Base-by-base conservation (phyloP, 2,113 vertebrate genomes). In the Trichomycterus rosablanca region DNA sequence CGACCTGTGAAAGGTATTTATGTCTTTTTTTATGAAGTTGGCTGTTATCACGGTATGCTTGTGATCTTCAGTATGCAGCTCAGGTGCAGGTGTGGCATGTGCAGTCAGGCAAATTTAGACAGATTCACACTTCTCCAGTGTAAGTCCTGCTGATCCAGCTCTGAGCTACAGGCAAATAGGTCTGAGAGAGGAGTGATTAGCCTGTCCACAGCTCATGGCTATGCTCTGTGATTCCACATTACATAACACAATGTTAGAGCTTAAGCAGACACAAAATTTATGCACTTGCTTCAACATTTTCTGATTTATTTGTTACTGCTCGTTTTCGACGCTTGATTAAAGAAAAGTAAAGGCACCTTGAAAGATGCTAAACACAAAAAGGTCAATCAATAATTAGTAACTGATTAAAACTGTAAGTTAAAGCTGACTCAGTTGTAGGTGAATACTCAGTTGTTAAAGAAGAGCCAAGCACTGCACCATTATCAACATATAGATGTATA, bases 11-110 rank as follows among this genome's bases (percentile, higher is more conserved):
- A n/a, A n/a, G n/a, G n/a, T n/a, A n/a, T n/a, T n/a, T n/a, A n/a
- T n/a, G n/a, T n/a, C n/a, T n/a, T n/a, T n/a, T n/a, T n/a, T n/a
- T n/a, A n/a, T n/a, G n/a, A n/a, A n/a, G n/a, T n/a, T n/a, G n/a
- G n/a, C n/a, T n/a, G n/a, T n/a, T n/a, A n/a, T n/a, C n/a, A n/a
- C n/a, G n/a, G n/a, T n/a, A n/a, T n/a, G n/a, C n/a, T n/a, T n/a
- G n/a, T n/a, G n/a, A n/a, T n/a, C n/a, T n/a, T 53, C 49, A 19
- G 49, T 35, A 54, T 52, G 34, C 23, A 22, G 11, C 48, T 51
- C 46, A 62, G 16, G 22, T 28, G 37, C n/a, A n/a, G n/a, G n/a
- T n/a, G n/a, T n/a, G n/a, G n/a, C n/a, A n/a, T n/a, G n/a, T n/a
- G n/a, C n/a, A 40, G 12, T 20, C 46, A 42, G 45, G 45, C 50